Conservation (phyloP, 2,888 invertebrate genomes). For the Blastobasis adustella region DNA sequence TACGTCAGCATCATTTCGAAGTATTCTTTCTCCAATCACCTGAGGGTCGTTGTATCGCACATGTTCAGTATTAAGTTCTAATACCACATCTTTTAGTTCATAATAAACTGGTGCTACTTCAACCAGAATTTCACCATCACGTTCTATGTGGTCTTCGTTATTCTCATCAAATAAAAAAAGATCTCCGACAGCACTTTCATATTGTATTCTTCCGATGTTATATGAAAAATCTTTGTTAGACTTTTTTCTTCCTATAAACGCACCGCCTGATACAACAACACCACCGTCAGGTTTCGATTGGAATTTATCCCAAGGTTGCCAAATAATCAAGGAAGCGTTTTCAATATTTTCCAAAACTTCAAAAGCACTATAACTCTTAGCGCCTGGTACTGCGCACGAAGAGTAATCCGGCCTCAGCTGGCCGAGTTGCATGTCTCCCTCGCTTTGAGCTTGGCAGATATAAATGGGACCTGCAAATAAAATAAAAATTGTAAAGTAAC, state of each 20-base stretch:
- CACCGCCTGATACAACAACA: conserved; percentile 70
- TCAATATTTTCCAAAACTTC: conserved; percentile 87
- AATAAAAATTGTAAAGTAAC: background rate
- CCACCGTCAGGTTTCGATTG: conserved; percentile 79
- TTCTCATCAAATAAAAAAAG: conserved; percentile 80
- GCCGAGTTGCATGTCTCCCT: conserved; percentile 84
- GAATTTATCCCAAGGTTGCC: conserved; percentile 85
- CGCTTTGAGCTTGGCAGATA: conserved; percentile 82
- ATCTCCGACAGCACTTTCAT: conserved; percentile 78
- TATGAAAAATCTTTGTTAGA: conserved; percentile 60
- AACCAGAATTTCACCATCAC: conserved; percentile 83
- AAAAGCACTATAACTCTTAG: conserved; percentile 75
- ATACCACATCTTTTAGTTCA: conserved; percentile 80
- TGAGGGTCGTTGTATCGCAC: conserved; percentile 62
- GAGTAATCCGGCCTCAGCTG: conserved; percentile 75
- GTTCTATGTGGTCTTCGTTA: conserved; percentile 69
- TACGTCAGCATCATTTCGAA: conserved; percentile 72
- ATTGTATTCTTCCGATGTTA: conserved; percentile 82
- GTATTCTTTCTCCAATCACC: conserved; percentile 65
- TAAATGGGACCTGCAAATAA: conserved; percentile 71
- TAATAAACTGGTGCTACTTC: conserved; percentile 88
- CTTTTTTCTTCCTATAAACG: conserved; percentile 55
- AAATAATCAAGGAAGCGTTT: conserved; percentile 82
- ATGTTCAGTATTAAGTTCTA: conserved; percentile 71
- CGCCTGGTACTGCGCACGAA: conserved; percentile 79